Evolutionary conservation across 2,113 vertebrate genomes (phyloP).

Genomic region (Lepisosteus osseus): DNA sequence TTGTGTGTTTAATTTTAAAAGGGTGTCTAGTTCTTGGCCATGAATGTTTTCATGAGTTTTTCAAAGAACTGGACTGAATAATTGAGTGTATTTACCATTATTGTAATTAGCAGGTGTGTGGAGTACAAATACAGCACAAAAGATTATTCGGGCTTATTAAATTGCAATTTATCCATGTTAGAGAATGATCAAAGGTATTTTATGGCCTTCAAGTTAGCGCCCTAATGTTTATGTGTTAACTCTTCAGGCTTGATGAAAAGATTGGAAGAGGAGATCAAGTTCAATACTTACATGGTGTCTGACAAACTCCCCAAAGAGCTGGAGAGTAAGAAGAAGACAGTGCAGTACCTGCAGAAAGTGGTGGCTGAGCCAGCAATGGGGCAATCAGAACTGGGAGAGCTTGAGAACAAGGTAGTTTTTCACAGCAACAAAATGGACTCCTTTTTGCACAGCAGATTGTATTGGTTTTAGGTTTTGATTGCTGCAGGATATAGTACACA

Average conservation of each 20-base stretch:
- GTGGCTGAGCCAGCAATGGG: conserved; percentile 86
- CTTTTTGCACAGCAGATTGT: too few species aligned
- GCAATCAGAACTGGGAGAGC: conserved; percentile 77
- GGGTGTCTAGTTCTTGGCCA: too few species aligned
- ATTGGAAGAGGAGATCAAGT: conserved; percentile 91
- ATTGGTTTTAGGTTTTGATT: too few species aligned
- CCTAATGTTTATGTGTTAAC: conserved; percentile 31
- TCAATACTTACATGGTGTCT: conserved; percentile 87
- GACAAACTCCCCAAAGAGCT: conserved; percentile 91
- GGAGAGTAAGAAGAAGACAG: conserved; percentile 72
- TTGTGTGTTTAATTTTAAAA: too few species aligned
- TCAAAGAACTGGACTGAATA: background rate
- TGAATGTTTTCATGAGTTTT: background rate
- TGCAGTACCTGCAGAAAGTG: conserved; percentile 84
- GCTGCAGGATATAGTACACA: too few species aligned
- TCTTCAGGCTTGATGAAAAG: conserved; percentile 86
- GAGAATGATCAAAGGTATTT: background rate
- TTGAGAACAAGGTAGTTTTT: conserved; percentile 77
- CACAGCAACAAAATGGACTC: too few species aligned
- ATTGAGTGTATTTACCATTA: background rate
- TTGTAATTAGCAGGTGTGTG: background rate
- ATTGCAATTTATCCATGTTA: background rate
- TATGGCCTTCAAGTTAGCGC: background rate
- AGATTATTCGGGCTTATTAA: background rate
- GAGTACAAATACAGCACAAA: conserved; percentile 1